These are phyloP conservation scores for Lepeophtheirus nordmannii DNA, from an alignment of 2,888 invertebrate genomes.

Conservation along the genomic window DNA sequence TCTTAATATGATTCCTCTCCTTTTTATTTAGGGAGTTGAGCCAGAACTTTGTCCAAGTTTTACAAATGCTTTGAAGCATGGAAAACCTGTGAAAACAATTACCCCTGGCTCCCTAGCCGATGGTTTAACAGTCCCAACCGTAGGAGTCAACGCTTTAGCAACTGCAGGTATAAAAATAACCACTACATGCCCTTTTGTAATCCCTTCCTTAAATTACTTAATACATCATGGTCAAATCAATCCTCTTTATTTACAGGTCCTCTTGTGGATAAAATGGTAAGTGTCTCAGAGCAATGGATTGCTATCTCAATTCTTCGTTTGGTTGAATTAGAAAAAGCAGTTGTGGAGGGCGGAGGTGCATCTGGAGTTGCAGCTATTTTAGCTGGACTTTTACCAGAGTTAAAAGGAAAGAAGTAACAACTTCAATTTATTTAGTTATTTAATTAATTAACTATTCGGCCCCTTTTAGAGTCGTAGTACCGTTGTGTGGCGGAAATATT, in stretches of 20 bases:
- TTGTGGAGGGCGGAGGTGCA: conserved; percentile 81
- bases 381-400: conserved; percentile 59
- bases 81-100: conserved; percentile 48
- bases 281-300: conserved; percentile 63
- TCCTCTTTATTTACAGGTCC: conserved; percentile 6
- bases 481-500: conserved; percentile 75
- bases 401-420: conserved; percentile 56
- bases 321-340: conserved; percentile 68
- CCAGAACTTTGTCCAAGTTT: conserved; percentile 81
- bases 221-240: not conserved
- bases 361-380: conserved; percentile 68
- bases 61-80: conserved; percentile 50
- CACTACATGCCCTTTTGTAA: not conserved
- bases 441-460: not conserved
- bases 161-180: conserved; percentile 43
- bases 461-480: conserved; percentile 54
- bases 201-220: not conserved
- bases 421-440: not conserved
- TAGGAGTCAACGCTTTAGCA: conserved; percentile 66
- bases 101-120: conserved; percentile 65
- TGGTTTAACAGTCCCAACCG: conserved; percentile 70
- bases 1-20: no score
- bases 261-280: conserved; percentile 40
- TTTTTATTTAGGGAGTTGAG: conserved; percentile 58
- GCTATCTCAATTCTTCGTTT: conserved; percentile 61